Conservation (phyloP, 2,797 vertebrate species). For the Poeciliopsis paucimaculata region DNA sequence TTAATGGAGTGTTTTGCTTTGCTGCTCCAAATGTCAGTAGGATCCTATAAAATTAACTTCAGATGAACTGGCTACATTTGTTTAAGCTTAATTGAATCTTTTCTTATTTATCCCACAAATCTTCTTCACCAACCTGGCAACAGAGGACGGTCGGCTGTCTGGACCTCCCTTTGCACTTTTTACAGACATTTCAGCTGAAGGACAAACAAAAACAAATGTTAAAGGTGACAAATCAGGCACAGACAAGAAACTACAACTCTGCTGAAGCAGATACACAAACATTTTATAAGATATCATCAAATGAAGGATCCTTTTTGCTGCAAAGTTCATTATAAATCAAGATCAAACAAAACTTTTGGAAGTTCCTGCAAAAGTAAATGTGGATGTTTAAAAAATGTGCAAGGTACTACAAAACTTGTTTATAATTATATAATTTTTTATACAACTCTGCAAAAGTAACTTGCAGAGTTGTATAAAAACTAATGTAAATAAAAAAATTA, state of each 20-base stretch:
- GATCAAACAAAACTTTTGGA: not conserved
- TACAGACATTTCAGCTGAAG: constrained; percentile 70
- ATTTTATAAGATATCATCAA: not conserved
- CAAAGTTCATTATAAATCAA: not conserved
- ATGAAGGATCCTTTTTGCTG: not conserved
- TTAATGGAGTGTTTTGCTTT: not conserved
- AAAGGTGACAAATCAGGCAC: not conserved
- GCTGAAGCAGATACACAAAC: not conserved
- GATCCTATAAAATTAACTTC: too few species aligned
- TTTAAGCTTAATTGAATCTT: not conserved
- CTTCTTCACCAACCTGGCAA: constrained; percentile 68
- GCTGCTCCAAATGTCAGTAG: not conserved
- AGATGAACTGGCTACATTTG: not conserved
- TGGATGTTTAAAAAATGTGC: not conserved
- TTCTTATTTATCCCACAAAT: not conserved
- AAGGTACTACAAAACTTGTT: not conserved
- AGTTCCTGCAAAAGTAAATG: not conserved
- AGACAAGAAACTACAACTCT: not conserved
- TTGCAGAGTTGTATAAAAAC: too few species aligned
- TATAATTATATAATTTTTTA: not conserved
- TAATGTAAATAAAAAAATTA: too few species aligned
- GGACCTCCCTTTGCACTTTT: constrained; percentile 62
- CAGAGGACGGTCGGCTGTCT: constrained; percentile 59
- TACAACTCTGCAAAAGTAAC: not conserved
- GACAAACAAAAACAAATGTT: constrained; percentile 27